Evolutionary conservation across 2,113 vertebrate species (phyloP), one percentile per base, ranked within the genome.

Genomic region (Recurvirostra avosetta): DNA sequence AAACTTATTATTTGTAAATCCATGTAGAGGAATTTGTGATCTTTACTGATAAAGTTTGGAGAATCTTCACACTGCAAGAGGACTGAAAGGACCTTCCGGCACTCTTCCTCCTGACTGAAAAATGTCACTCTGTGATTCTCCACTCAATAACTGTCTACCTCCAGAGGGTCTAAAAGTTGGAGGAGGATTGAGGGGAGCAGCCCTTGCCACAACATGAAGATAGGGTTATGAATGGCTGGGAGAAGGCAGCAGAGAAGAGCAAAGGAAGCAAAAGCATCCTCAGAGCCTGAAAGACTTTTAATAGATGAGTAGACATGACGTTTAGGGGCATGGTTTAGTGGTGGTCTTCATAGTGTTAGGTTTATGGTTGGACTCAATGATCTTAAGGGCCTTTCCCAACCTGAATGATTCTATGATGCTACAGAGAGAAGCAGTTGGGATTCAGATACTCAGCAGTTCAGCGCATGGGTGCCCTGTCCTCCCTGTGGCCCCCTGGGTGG

Each of bases 341-440:
- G n/a, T 41, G n/a, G 49, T 29, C 56, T 71, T 62, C 3, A 8
- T 9, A 29, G 40, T 10, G 8, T 79, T 40, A 55, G 18, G 40
- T 38, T 71, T 79, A 71, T 0, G 1, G 40, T n/a, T 72, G n/a
- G 25, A 29, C 12, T 55, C 0, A 0, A 50, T 20, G 32, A 62
- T 32, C 34, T 18, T 55, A 78, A 53, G 15, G 22, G 45, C 62
- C 34, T 71, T 53, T 53, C 68, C 55, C 40, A 62, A 40, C 3
- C 26, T 22, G 38, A 38, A 71, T 38, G 5, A 27, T 23, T 73
- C 19, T 50, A 4, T 56, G 34, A 43, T 47, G 30, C 12, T 53
- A 40, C 32, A 55, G 58, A 55, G 26, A 66, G 22, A 72, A 49
- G 8, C 5, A 27, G 10, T 6, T 71, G 15, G 43, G 47, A 61